A percentile compares a stretch with the other conserved stretches of the same genome.
phyloP scores from a whole-genome alignment of 2,888 invertebrate genomes.

The Cheilosia soror region DNA sequence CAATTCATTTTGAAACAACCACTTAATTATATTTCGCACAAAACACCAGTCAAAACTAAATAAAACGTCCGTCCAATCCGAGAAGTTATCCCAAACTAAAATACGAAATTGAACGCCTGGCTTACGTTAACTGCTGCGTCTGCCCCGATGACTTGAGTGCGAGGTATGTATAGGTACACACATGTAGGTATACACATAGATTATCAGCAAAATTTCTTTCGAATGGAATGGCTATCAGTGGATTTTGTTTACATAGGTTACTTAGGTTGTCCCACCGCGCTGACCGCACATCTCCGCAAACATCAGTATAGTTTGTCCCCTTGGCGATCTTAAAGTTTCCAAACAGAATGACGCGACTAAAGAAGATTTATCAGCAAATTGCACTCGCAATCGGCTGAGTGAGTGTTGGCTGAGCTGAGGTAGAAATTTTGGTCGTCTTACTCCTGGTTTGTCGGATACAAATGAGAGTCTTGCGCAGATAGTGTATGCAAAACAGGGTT shows the following conservation, averaged over 20 bases:
- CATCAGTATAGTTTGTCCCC: slow-evolving; percentile 7
- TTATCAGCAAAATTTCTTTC: slow-evolving; percentile 56
- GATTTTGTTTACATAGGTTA: slow-evolving; percentile 63
- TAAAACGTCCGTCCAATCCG: slow-evolving; percentile 43
- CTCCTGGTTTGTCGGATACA: background rate
- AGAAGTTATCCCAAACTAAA: slow-evolving; percentile 62
- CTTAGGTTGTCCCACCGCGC: slow-evolving; percentile 12
- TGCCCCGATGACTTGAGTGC: slow-evolving; percentile 16
- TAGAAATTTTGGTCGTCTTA: slow-evolving; percentile 26
- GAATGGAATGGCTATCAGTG: slow-evolving; percentile 58
- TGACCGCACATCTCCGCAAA: slow-evolving; percentile 3
- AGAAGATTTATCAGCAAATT: slow-evolving; percentile 12
- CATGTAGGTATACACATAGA: slow-evolving; percentile 20
- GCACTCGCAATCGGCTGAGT: slow-evolving; percentile 15
- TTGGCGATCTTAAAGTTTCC: background rate
- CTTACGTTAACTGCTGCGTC: slow-evolving; percentile 41
- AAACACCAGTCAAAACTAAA: background rate
- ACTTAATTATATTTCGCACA: background rate
- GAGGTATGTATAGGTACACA: background rate
- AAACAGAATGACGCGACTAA: slow-evolving; percentile 10
- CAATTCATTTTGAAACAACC: slow-evolving; percentile 40
- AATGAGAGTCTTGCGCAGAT: background rate
- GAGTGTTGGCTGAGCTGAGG: background rate
- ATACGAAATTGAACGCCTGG: slow-evolving; percentile 18
- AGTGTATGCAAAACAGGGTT: background rate